These are phyloP conservation scores for Drosophila albomicans DNA, from an alignment of 1,140 invertebrate species.

Conservation along the genomic window DNA sequence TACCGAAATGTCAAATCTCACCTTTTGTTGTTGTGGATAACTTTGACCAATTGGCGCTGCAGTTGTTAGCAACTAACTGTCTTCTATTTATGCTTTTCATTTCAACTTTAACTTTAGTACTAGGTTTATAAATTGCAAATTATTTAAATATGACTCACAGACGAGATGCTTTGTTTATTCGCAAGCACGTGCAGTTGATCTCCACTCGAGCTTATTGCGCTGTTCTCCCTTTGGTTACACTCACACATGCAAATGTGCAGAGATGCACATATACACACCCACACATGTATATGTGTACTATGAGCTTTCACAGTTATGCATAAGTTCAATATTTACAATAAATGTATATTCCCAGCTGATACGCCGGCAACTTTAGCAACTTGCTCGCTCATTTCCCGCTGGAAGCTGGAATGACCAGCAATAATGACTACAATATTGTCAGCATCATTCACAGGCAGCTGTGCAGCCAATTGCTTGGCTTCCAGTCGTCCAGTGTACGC, in stretches of 20 bases:
- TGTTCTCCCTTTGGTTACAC: no score
- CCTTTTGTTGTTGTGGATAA: no score
- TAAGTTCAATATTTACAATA: slow-evolving; percentile 39
- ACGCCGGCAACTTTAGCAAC: slow-evolving; percentile 19
- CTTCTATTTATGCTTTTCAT: not conserved
- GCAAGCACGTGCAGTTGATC: no score
- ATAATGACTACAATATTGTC: slow-evolving; percentile 41
- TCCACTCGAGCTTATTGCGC: no score
- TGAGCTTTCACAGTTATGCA: no score
- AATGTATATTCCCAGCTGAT: slow-evolving; percentile 39
- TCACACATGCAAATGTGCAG: no score
- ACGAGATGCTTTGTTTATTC: no score
- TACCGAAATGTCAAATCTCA: no score
- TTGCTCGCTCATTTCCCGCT: slow-evolving; percentile 29
- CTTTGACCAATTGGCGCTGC: not conserved
- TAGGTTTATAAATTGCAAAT: not conserved
- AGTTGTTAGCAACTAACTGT: not conserved
- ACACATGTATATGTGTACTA: no score
- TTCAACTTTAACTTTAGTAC: not conserved
- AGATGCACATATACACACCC: no score
- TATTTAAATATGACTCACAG: not conserved
- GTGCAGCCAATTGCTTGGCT: slow-evolving; percentile 12
- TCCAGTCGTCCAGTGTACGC: slow-evolving; percentile 43
- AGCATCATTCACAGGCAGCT: not conserved
- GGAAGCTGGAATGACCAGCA: slow-evolving; percentile 58